Evolutionary conservation across 2,113 vertebrate species (phyloP).

Genomic region (Oxygymnocypris stewartii): DNA sequence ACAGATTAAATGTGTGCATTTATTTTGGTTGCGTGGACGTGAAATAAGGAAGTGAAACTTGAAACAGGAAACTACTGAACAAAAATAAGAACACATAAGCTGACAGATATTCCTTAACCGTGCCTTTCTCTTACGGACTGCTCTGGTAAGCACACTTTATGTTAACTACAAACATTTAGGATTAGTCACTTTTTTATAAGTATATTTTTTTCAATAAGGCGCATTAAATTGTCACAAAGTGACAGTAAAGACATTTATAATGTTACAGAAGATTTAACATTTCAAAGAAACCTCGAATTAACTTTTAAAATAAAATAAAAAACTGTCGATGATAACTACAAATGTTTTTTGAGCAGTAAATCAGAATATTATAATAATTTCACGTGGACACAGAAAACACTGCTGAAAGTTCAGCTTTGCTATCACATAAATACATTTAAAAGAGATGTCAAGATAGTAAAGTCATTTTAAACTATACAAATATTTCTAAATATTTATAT

Average conservation of each 20-base stretch:
- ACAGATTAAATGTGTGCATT: background rate
- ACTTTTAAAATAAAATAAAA: too few species aligned
- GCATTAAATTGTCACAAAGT: background rate
- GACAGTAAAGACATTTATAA: background rate
- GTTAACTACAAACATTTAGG: background rate
- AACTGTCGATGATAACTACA: background rate
- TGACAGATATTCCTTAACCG: background rate
- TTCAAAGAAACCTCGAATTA: background rate
- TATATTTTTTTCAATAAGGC: background rate
- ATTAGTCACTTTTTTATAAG: background rate
- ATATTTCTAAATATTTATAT: too few species aligned
- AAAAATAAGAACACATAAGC: background rate
- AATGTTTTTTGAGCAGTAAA: background rate
- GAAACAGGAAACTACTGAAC: background rate
- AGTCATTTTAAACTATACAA: too few species aligned
- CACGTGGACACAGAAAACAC: background rate
- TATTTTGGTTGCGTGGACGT: background rate
- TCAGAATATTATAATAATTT: background rate
- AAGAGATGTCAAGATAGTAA: background rate
- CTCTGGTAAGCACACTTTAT: constrained; percentile 26
- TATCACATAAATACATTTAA: background rate
- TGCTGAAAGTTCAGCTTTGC: background rate
- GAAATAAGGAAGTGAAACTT: constrained; percentile 25
- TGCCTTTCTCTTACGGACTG: background rate
- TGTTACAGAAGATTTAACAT: background rate